A percentile compares a stretch with the other conserved stretches of the same genome.
phyloP scores from a whole-genome alignment of 2,113 vertebrate genomes.

The Chamaetylas fuelleborni region DNA sequence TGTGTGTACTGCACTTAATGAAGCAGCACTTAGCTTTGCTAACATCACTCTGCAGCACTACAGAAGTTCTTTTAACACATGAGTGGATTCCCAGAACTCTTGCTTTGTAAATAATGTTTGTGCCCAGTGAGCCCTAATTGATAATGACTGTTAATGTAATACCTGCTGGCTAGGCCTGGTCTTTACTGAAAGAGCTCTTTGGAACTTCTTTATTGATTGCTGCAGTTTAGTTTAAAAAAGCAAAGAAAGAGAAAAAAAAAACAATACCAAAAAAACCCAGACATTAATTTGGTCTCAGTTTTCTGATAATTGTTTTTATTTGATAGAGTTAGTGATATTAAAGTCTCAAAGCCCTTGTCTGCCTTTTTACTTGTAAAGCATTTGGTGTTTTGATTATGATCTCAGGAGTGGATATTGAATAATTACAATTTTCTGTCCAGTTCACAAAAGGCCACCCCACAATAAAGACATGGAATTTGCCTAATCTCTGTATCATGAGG shows the following conservation, averaged over 20 bases:
- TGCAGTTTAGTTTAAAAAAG: neutral
- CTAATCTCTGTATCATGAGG: neutral
- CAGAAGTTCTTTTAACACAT: neutral
- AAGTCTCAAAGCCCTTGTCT: neutral
- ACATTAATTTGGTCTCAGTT: neutral
- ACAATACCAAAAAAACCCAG: neutral
- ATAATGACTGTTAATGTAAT: conserved; percentile 54
- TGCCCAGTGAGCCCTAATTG: conserved; percentile 29
- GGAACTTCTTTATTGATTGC: conserved; percentile 43
- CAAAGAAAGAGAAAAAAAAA: neutral
- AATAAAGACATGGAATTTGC: neutral
- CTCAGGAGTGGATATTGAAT: neutral
- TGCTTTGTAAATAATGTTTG: conserved; percentile 55
- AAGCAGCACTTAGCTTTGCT: conserved; percentile 34
- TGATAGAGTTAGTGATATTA: neutral
- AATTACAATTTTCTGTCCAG: neutral
- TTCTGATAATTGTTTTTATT: neutral
- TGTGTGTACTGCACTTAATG: neutral
- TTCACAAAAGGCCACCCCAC: neutral
- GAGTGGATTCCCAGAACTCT: conserved; percentile 50
- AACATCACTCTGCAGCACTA: neutral
- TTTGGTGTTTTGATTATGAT: neutral
- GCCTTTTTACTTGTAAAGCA: neutral
- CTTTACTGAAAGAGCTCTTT: conserved; percentile 43
- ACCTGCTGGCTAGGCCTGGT: neutral